These are phyloP conservation scores for Xestia c-nigrum DNA, from an alignment of 2,888 invertebrate genomes.

Conservation along the genomic window DNA sequence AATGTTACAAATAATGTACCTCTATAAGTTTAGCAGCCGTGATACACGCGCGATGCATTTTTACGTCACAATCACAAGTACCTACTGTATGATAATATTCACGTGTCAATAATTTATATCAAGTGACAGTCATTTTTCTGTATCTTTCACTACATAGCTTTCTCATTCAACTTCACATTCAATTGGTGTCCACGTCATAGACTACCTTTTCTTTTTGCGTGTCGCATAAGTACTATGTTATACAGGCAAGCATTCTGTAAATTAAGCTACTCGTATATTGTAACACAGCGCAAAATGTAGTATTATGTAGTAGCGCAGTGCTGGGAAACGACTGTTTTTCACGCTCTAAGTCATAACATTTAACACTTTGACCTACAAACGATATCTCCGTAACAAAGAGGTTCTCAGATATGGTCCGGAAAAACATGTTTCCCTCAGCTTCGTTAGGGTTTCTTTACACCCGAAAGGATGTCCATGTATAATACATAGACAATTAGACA, in stretches of 20 bases:
- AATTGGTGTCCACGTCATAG: background rate
- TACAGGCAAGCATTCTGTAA: too few relatives aligned
- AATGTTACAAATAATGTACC: background rate
- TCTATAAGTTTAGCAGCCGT: background rate
- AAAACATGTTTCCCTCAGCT: background rate
- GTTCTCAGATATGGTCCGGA: background rate
- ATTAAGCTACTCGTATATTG: background rate
- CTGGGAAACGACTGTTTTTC: background rate
- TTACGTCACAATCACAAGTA: conserved; percentile 11
- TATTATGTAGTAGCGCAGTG: too few relatives aligned
- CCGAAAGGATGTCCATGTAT: too few relatives aligned
- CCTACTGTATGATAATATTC: conserved; percentile 15
- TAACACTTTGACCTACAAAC: too few relatives aligned
- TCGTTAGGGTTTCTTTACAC: background rate
- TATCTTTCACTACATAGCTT: background rate
- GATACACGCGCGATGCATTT: conserved; percentile 22
- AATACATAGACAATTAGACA: background rate
- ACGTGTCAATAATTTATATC: conserved; percentile 17
- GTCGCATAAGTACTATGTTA: too few relatives aligned
- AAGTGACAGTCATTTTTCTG: conserved; percentile 12
- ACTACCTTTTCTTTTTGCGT: background rate
- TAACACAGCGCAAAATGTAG: background rate
- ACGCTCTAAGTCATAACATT: too few relatives aligned
- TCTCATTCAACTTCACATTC: background rate
- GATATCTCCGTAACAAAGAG: too few relatives aligned